Base-by-base conservation (phyloP, 2,113 vertebrate genomes). In the Thermophis baileyi region DNA sequence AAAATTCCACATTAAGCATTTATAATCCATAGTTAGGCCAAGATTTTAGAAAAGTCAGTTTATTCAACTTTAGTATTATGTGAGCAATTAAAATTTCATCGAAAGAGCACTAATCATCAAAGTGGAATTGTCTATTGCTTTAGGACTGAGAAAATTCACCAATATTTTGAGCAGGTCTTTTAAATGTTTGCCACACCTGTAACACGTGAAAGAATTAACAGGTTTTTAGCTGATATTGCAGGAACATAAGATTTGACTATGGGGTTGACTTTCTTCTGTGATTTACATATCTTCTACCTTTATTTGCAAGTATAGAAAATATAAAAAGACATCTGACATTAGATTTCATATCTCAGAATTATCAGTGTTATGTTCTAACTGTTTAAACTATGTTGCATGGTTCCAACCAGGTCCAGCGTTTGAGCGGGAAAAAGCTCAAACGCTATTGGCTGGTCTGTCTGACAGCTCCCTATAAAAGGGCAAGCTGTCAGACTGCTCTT, bases 71-170 rank as follows among this genome's bases (percentile, higher is more conserved):
- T 87, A 55, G 49, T 30, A 10, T 87, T 54, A n/a, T 85, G 57
- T 57, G 46, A 91, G 16, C 54, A 49, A 91, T 47, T 87, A 54
- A 91, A 86, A 74, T 54, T 47, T 86, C 35, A 95, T 90, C 90
- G 91, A 27, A 93, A 94, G 40, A 9, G 1, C 69, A 81, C 69
- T 81, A 93, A n/a, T 0, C 89, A 94, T 53, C 90, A 95, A 94
- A 90, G 16, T 11, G 94, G 91, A 27, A 53, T 8, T 2, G 90
- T 93, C 85, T 40, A 85, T 14, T 49, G 25, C 89, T 30, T 93
- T 93, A 89, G 27, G 86, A 89, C 0, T 40, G 6, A 81, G 35
- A 16, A 81, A 81, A 18, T 20, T 40, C 69, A 81, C 35, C 69
- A 81, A 46, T 44, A 93, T 93, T 94, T 94, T 90, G 89, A 6